These are phyloP conservation scores for Phylloscopus collybita DNA, from an alignment of 2,797 vertebrate genomes.

Conservation along the genomic window DNA sequence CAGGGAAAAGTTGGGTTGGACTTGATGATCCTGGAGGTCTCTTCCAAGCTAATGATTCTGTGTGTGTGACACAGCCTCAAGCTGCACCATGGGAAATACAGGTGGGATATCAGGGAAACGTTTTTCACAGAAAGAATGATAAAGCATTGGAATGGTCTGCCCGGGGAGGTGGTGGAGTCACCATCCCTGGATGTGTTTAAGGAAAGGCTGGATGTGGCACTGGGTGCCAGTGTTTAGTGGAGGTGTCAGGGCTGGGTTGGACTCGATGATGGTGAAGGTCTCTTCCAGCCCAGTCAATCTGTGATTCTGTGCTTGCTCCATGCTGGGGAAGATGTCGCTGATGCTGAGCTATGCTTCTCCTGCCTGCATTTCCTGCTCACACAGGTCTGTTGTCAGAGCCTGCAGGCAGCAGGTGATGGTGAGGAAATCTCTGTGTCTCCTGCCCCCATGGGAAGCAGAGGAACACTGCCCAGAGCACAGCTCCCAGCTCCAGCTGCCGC, in stretches of 20 bases:
- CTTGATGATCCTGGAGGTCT: too few relatives aligned
- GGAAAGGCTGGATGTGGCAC: background rate
- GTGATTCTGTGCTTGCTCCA: background rate
- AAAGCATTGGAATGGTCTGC: background rate
- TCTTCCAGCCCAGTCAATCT: fast-evolving
- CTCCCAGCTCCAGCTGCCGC: background rate
- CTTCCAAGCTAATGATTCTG: too few relatives aligned
- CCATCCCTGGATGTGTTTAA: background rate
- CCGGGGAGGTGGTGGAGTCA: fast-evolving
- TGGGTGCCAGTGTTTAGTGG: fast-evolving
- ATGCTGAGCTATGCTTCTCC: background rate
- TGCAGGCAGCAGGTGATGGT: background rate
- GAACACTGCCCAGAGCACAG: background rate
- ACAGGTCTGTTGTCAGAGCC: background rate
- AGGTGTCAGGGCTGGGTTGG: background rate
- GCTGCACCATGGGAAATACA: fast-evolving
- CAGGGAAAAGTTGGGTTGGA: background rate
- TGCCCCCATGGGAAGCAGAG: background rate
- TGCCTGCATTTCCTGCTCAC: background rate
- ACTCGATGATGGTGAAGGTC: fast-evolving
- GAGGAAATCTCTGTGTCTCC: background rate
- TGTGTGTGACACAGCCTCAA: background rate
- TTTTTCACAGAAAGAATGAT: background rate
- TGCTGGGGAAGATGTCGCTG: fast-evolving
- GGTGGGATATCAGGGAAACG: background rate